Evolutionary conservation across 2,797 vertebrate genomes (phyloP).

Genomic region (Dromococcyx pavoninus): DNA sequence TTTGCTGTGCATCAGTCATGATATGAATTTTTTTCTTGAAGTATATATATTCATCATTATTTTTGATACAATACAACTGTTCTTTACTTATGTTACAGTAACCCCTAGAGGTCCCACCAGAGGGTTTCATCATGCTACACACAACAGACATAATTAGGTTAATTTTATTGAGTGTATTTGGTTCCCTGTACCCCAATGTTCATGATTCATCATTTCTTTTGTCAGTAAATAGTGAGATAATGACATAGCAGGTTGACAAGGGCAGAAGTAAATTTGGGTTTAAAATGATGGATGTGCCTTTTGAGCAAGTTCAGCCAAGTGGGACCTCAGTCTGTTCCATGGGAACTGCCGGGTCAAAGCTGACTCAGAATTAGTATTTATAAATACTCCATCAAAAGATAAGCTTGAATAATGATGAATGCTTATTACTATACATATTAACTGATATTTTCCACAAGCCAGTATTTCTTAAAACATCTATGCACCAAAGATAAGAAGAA

Average conservation of each 20-base stretch:
- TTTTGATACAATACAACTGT: neutral
- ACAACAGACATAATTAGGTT: constrained; percentile 45
- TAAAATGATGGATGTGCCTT: neutral
- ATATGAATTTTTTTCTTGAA: neutral
- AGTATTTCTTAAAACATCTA: neutral
- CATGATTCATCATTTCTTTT: constrained; percentile 54
- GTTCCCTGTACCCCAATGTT: neutral
- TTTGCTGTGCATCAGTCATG: neutral
- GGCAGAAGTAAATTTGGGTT: constrained; percentile 26
- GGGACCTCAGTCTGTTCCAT: neutral
- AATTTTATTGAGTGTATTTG: constrained; percentile 33
- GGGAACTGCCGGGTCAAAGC: constrained; percentile 54
- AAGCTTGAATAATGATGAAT: neutral
- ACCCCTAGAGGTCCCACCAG: neutral
- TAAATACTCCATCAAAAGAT: constrained; percentile 21
- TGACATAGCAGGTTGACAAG: constrained; percentile 50
- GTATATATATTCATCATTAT: neutral
- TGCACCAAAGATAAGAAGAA: neutral
- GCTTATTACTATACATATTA: neutral
- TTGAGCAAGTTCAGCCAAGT: constrained; percentile 36
- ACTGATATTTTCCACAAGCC: neutral
- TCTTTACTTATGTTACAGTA: neutral
- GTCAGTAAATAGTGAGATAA: constrained; percentile 60
- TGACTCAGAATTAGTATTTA: constrained; percentile 56
- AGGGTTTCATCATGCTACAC: neutral